Percentiles rank a stretch among this genome's conserved stretches.
phyloP scores from a whole-genome alignment of 2,797 vertebrate species.

The Trematomus bernacchii region DNA sequence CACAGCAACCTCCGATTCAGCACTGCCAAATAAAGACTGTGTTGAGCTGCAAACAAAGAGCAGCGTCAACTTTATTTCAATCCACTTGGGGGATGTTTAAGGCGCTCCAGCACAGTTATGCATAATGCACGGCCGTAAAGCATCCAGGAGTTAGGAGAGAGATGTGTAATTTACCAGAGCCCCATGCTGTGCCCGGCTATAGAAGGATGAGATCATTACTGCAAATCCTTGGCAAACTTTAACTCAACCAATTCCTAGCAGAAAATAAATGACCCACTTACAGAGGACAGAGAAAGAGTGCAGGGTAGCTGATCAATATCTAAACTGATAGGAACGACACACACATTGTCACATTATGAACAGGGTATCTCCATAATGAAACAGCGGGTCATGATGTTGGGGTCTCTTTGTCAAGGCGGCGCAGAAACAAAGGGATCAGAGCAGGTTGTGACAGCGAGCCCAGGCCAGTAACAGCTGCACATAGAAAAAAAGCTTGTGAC shows the following conservation, averaged over 20 bases:
- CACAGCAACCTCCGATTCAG: constrained; percentile 85
- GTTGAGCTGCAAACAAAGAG: constrained; percentile 86
- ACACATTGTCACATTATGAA: constrained; percentile 34
- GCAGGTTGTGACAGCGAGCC: constrained; percentile 49
- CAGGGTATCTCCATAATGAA: constrained; percentile 47
- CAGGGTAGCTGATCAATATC: constrained; percentile 73
- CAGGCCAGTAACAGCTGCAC: constrained; percentile 53
- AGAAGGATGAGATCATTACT: constrained; percentile 85
- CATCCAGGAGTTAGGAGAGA: constrained; percentile 84
- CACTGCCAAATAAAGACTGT: constrained; percentile 84
- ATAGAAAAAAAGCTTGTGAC: constrained; percentile 41
- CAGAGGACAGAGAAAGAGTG: constrained; percentile 59
- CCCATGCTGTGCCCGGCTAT: constrained; percentile 82
- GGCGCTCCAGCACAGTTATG: constrained; percentile 82
- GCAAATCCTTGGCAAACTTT: constrained; percentile 85
- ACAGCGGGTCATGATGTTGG: constrained; percentile 37
- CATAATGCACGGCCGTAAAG: constrained; percentile 86
- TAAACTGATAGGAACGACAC: constrained; percentile 34
- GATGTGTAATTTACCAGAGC: constrained; percentile 85
- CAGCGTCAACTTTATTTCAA: constrained; percentile 88
- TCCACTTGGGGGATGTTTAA: constrained; percentile 87
- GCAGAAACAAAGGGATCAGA: constrained; percentile 47
- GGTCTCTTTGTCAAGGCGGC: constrained; percentile 47
- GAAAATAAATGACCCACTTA: constrained; percentile 88
- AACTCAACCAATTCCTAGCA: constrained; percentile 78